phyloP scores from a whole-genome alignment of 2,113 vertebrate species.

The Nothoprocta perdicaria region DNA sequence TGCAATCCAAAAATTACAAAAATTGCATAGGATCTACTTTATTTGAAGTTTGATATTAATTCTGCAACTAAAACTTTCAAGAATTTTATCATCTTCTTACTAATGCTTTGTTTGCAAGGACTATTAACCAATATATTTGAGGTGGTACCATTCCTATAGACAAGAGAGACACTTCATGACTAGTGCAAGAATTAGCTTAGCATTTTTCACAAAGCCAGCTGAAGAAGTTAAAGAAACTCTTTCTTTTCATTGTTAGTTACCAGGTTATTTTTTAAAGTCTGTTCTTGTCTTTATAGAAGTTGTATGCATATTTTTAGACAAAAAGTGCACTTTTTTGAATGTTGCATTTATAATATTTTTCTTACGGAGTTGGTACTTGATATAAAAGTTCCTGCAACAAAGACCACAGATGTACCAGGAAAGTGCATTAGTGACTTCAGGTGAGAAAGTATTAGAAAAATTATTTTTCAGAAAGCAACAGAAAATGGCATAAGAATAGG shows the following conservation, averaged over 20 bases:
- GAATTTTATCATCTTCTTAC: neutral
- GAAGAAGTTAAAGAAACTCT: constrained; percentile 51
- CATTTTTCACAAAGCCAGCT: constrained; percentile 51
- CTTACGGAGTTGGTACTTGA: neutral
- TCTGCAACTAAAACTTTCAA: neutral
- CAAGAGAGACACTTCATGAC: constrained; percentile 30
- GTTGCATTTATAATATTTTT: neutral
- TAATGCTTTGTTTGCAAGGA: neutral
- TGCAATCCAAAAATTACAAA: neutral
- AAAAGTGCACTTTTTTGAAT: constrained; percentile 30
- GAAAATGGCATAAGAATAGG: neutral
- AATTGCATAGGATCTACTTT: neutral
- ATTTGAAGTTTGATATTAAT: neutral
- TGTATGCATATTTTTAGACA: constrained; percentile 32
- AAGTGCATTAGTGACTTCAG: neutral
- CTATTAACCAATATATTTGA: constrained; percentile 3
- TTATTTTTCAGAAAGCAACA: neutral
- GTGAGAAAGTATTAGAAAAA: neutral
- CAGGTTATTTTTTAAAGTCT: neutral
- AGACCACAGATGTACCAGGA: neutral
- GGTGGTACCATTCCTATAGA: neutral
- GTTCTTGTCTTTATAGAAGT: constrained; percentile 1
- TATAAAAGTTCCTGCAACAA: neutral
- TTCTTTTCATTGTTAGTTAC: constrained; percentile 61
- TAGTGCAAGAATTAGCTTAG: constrained; percentile 41